Evolutionary conservation across 2,888 invertebrate species (phyloP), one percentile per base, ranked within the genome.

Genomic region (Cinara cedri): DNA sequence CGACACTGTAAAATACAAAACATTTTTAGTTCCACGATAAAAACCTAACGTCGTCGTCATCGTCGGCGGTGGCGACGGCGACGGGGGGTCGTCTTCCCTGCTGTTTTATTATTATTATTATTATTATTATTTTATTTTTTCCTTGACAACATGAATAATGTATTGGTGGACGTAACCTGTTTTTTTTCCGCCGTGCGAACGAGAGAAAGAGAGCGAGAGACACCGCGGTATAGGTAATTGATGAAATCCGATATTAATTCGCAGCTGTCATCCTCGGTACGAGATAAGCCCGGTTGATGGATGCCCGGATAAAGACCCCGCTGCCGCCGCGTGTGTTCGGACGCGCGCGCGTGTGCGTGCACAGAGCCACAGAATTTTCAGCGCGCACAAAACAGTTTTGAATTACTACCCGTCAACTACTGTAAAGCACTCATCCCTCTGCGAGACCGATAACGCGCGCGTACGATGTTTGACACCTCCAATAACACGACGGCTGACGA

Each of bases 201-300:
- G 78, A 78, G 60, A 55, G 70, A 62, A 42, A 78, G 34, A 34
- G 34, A 34, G 34, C 3, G 60, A 55, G 70, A 62, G 51, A 78
- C 24, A n/a, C n/a, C n/a, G n/a, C n/a, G n/a, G n/a, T n/a, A n/a
- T n/a, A n/a, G 70, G 78, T 78, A 78, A 78, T 78, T 78, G 78
- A 78, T 78, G 78, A 78, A 78, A 78, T 78, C 78, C 78, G 78
- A 78, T 78, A 78, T 78, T 78, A 78, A 78, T 78, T 78, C 78
- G 78, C 78, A 78, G 78, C 78, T 78, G 78, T 78, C 78, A 62
- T 70, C 70, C 78, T 78, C 78, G 78, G 78, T 51, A 78, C 70
- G 68, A 78, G 68, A 78, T 78, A 78, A 78, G 78, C 78, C 51
- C 42, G 60, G 68, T 60, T 78, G 78, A 78, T 70, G 68, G 60